Conservation (phyloP, 2,888 invertebrate species). For the Amiota mariae region DNA sequence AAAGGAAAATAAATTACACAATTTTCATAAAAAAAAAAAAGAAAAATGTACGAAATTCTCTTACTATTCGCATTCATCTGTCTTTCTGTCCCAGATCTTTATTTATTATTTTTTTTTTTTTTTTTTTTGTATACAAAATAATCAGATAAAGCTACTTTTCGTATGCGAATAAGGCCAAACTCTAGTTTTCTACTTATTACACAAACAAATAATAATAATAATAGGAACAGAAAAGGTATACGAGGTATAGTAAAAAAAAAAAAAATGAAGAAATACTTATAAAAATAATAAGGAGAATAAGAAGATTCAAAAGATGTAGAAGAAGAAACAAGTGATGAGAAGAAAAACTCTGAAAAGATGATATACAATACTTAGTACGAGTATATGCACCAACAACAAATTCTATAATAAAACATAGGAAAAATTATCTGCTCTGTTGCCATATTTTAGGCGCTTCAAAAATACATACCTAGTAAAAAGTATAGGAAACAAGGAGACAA, state of each 20-base stretch:
- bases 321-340: neutral
- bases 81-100: no score
- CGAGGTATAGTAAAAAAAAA: neutral
- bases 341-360: neutral
- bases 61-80: no score
- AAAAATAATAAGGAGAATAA: no score
- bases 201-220: no score
- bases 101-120: no score
- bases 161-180: constrained; percentile 13
- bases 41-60: no score
- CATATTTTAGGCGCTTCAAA: neutral
- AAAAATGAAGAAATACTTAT: no score
- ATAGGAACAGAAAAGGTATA: neutral
- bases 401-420: neutral
- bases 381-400: neutral
- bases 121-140: neutral
- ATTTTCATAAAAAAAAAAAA: neutral
- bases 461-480: neutral
- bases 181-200: constrained; percentile 10
- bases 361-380: no score
- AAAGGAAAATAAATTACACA: constrained; percentile 1
- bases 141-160: constrained; percentile 19
- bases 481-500: neutral
- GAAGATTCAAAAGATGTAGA: neutral
- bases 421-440: constrained; percentile 1